A percentile compares a stretch with the other conserved stretches of the same genome.
Evolutionary conservation across 2,888 invertebrate species (phyloP).

Genomic region (Pandemis cinnamomeana): DNA sequence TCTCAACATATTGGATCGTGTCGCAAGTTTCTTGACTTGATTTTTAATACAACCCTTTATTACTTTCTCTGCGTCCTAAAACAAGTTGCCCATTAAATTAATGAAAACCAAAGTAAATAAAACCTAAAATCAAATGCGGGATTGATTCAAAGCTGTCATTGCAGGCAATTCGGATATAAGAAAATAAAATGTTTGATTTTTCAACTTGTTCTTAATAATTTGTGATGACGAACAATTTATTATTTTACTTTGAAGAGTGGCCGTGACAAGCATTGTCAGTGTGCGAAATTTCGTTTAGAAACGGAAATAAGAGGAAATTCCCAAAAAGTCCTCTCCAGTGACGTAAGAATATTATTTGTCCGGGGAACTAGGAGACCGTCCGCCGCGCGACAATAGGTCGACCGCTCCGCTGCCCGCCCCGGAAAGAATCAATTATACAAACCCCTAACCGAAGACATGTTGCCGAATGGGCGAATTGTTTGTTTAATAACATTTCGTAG

Average conservation of each 20-base stretch:
- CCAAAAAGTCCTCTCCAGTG: constrained; percentile 67
- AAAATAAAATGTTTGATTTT: constrained; percentile 47
- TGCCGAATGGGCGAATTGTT: constrained; percentile 82
- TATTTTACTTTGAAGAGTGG: constrained; percentile 73
- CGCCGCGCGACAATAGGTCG: constrained; percentile 64
- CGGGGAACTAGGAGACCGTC: constrained; percentile 56
- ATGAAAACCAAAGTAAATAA: background rate
- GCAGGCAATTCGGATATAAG: background rate
- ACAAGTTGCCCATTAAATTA: background rate
- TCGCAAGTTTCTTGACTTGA: too few relatives aligned
- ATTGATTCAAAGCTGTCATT: background rate
- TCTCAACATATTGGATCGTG: too few relatives aligned
- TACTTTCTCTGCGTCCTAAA: too few relatives aligned
- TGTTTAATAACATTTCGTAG: constrained; percentile 82
- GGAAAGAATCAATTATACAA: constrained; percentile 84
- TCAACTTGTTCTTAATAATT: constrained; percentile 64
- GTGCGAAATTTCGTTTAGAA: constrained; percentile 73
- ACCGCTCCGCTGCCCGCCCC: constrained; percentile 70
- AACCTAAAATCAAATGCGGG: background rate
- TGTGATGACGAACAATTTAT: constrained; percentile 79
- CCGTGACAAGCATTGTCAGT: constrained; percentile 69
- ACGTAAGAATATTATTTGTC: constrained; percentile 77
- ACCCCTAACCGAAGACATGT: constrained; percentile 73
- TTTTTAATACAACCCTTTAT: too few relatives aligned
- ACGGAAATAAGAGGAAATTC: constrained; percentile 81